Evolutionary conservation across 2,113 vertebrate genomes (phyloP).

Genomic region (Acanthisitta chloris): DNA sequence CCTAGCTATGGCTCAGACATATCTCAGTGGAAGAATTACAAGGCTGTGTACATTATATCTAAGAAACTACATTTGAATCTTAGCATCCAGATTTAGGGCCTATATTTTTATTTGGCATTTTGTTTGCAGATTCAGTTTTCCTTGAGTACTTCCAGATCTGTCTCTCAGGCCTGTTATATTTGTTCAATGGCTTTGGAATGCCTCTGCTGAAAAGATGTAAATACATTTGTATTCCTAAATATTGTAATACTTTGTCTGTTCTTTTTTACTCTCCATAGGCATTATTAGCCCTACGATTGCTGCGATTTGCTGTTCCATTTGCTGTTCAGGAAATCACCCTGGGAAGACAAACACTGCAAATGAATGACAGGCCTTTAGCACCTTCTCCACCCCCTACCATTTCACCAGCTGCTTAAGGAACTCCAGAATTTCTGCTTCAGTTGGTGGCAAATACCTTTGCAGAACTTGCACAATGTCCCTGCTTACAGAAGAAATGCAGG

Average conservation of each 20-base stretch:
- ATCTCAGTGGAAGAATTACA: background rate
- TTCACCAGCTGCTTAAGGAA: background rate
- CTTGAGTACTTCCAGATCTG: background rate
- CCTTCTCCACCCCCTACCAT: background rate
- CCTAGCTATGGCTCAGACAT: background rate
- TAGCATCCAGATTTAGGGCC: background rate
- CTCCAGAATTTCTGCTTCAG: slow-evolving; percentile 25
- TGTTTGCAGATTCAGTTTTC: background rate
- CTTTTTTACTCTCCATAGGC: background rate
- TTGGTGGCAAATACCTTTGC: background rate
- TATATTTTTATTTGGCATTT: background rate
- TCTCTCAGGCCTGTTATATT: background rate
- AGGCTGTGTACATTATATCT: background rate
- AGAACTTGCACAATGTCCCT: background rate
- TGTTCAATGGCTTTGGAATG: background rate
- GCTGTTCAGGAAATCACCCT: background rate
- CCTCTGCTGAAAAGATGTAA: background rate
- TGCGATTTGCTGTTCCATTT: background rate
- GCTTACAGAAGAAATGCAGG: background rate
- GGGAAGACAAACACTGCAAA: background rate
- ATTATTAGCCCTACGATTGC: background rate
- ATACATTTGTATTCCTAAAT: slow-evolving; percentile 20
- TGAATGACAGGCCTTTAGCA: slow-evolving; percentile 21
- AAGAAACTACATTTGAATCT: background rate
- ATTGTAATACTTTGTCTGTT: background rate